Evolutionary conservation across 2,888 invertebrate genomes (phyloP), one percentile per base, ranked within the genome.

Genomic region (Synergus gifuensis): DNA sequence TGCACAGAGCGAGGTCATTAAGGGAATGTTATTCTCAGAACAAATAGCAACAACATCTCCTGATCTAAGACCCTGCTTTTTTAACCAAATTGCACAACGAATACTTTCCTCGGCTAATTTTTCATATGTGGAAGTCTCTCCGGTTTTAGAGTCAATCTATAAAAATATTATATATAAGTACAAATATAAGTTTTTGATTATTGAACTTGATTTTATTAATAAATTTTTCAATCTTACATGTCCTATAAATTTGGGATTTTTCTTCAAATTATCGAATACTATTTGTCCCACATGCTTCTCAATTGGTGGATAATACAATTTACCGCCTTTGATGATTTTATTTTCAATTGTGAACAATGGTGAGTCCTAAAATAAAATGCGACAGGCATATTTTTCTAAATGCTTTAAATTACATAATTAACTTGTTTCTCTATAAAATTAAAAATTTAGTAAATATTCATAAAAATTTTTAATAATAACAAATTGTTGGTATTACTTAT

Each of bases 191-290:
- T 40, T 16, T 40, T 40, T 8, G 36, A 36, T 36, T 36, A 36
- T 36, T 36, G 1, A 36, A 36, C 36, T 36, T 4, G 4, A 36
- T 36, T 36, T 36, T 36, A 36, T 36, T 36, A 36, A 36, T 36
- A 36, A 3, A 36, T 36, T 36, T 2, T 36, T 64, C 16, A 14
- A 40, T n/a, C 79, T 66, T 83, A 86, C 88, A 83, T 86, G 87
- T 8, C 83, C 87, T 4, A 87, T 76, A 40, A 82, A 85, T 58
- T 85, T 77, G 2, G 85, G 83, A 46, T 81, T 69, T 63, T 81
- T 83, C 60, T 79, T 67, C 62, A 88, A 77, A 76, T 77, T 79
- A 63, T 85, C 82, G 63, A 88, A 76, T 22, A 86, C 66, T 36
- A 64, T 18, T 49, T 22, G 64, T 49, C 63, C 54, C 28, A 80